A percentile compares a stretch with the other conserved stretches of the same genome.
These are phyloP conservation scores for Corydoras sp. DNA, from an alignment of 2,113 vertebrate genomes.

Conservation along the genomic window DNA sequence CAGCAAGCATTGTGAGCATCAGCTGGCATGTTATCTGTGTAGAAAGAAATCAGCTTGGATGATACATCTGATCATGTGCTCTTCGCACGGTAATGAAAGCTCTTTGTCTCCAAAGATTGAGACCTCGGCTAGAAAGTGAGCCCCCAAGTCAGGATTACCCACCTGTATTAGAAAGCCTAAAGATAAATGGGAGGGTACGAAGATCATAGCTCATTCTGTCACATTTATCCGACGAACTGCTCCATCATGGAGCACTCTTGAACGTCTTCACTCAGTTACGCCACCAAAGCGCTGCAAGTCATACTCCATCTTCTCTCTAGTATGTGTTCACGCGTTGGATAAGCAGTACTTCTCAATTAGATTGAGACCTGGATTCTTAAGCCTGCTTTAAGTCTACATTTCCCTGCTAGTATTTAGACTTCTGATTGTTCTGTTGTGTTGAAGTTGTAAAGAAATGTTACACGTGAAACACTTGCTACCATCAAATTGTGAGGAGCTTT, in stretches of 20 bases:
- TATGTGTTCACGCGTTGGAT: conserved; percentile 19
- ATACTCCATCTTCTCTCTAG: conserved; percentile 45
- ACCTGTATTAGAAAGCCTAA: conserved; percentile 66
- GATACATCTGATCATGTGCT: conserved; percentile 68
- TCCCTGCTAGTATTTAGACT: not conserved
- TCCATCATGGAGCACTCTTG: conserved; percentile 57
- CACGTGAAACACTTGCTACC: too few relatives aligned
- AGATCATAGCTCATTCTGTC: conserved; percentile 71
- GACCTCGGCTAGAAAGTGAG: conserved; percentile 43
- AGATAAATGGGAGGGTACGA: conserved; percentile 66
- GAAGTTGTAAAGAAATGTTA: too few relatives aligned
- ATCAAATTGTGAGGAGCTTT: too few relatives aligned
- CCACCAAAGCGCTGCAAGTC: conserved; percentile 37
- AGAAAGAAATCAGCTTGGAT: conserved; percentile 58
- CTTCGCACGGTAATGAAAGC: conserved; percentile 66
- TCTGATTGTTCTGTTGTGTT: too few relatives aligned
- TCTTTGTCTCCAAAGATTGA: conserved; percentile 59
- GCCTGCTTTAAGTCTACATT: not conserved
- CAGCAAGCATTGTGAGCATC: conserved; percentile 59
- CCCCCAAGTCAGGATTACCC: conserved; percentile 62
- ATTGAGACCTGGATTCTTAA: not conserved
- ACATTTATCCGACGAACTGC: conserved; percentile 58
- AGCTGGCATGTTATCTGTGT: conserved; percentile 58
- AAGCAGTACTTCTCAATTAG: conserved; percentile 3
- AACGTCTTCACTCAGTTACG: conserved; percentile 47